Conservation (phyloP, 92 coral and sea anemone species). For the Umimayanthus chanpuru region DNA sequence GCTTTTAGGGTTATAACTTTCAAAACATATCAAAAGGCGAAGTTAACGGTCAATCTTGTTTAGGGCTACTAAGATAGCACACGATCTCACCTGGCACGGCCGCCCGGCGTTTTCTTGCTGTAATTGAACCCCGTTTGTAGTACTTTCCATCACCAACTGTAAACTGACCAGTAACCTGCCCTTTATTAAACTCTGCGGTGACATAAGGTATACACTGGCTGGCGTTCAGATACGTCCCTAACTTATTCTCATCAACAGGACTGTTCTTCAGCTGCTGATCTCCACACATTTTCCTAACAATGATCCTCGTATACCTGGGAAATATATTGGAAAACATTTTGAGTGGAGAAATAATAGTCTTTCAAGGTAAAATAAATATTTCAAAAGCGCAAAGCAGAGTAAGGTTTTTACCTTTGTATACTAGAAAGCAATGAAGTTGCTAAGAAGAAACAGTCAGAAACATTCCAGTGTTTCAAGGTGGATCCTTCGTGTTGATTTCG, state of each 20-base stretch:
- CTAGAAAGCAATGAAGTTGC: no score
- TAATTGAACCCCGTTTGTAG: background rate
- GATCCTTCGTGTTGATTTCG: no score
- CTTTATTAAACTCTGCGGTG: constrained; percentile 13
- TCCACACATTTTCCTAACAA: background rate
- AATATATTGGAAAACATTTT: background rate
- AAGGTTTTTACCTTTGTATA: no score
- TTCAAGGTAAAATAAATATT: background rate
- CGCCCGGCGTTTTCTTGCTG: constrained; percentile 19
- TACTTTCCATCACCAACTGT: background rate
- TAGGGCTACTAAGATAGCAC: background rate
- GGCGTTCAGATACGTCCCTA: background rate
- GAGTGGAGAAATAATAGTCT: background rate
- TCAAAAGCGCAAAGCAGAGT: no score
- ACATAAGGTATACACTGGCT: background rate
- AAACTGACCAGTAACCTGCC: background rate
- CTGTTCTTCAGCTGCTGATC: background rate
- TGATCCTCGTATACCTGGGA: background rate
- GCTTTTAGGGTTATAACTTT: no score
- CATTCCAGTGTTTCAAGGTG: background rate
- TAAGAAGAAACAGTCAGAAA: background rate
- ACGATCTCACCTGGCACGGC: background rate
- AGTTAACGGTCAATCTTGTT: background rate
- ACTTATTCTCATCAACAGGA: background rate
- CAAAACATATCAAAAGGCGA: background rate